Base-by-base conservation (phyloP, 2,797 vertebrate species). In the Melanotaenia pygmaea region DNA sequence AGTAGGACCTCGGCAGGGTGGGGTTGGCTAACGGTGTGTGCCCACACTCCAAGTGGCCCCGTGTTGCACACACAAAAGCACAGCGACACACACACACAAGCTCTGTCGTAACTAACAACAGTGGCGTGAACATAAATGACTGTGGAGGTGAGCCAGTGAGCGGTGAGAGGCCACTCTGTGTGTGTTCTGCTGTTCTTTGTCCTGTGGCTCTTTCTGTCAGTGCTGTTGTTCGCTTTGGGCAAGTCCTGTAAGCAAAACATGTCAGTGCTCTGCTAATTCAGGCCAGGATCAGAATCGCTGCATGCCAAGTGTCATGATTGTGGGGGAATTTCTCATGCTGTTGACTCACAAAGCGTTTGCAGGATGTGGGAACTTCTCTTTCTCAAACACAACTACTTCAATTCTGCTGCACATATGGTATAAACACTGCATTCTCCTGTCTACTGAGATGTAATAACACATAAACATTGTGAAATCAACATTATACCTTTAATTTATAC, bases 181-280 rank as follows among this genome's bases (percentile, higher is more conserved):
- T 86, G 88, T 81, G 84, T 88, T 89, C 82, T 81, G 83, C 43
- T 78, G 71, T 79, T 91, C 84, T 88, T 89, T 90, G 86, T 91
- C 87, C 26, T 53, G 22, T 53, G 50, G 50, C 24, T 53, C 83
- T 80, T 73, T 80, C 77, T 40, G 81, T 88, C 83, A 92, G 72
- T 84, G 80, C 81, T n/a, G 18, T 72, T 58, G 61, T 73, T 68
- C 0, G 76, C 76, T 86, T 16, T 32, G 40, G 86, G 81, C 80
- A 60, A 74, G 77, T 83, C 86, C 86, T 85, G 79, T 77, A 76
- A 88, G 86, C 83, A 80, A 64, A 86, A 85, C 83, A 86, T 83
- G 75, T 85, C 85, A 83, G 53, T 59, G 34, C 82, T 72, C 59
- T 0, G 71, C 70, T 90, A 85, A 90, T 87, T 88, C 76, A 86